Evolutionary conservation across 2,113 vertebrate species (phyloP), one percentile per base, ranked within the genome.

Genomic region (Danionella cerebrum): DNA sequence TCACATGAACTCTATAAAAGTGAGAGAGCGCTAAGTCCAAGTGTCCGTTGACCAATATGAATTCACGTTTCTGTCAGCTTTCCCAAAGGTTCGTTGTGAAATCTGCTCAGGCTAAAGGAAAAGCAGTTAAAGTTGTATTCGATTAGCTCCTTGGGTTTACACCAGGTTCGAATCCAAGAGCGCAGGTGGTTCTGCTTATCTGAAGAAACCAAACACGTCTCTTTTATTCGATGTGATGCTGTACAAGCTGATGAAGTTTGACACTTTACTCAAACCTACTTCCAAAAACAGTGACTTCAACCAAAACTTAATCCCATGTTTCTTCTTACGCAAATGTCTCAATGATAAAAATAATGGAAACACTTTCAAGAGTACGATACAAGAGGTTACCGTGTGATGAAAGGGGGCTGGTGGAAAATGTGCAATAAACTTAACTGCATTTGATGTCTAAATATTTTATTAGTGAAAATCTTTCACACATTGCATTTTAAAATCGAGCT

Each of bases 131-230:
- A 84, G 80, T 80, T 82, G 75, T 70, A 74, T 84, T 86, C 78
- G 78, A 80, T 86, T 78, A 86, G 80, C 82, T 82, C 67, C 65
- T 69, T 58, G 67, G 47, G 79, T 80, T 76, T 71, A 66, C 74
- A 71, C 47, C 14, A 19, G 41, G n/a, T 22, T 36, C 45, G 53
- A 48, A 50, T 73, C 47, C 47, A 68, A 77, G 65, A 74, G 66
- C 64, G 69, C 84, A 87, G 83, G 52, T 88, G 86, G 70, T 87
- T 80, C 80, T 78, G 78, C 77, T 88, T 88, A 87, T 62, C 8
- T 51, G 35, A 6, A 51, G 78, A 80, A 87, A 84, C 80, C 85
- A 79, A 87, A 87, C 82, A 79, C 82, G 42, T 80, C 79, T 80
- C 78, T 81, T 79, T 76, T 78, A 69, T 71, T 45, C 64, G 62